Base-by-base conservation (phyloP, 2,113 vertebrate genomes). In the Spheniscus mendiculus region DNA sequence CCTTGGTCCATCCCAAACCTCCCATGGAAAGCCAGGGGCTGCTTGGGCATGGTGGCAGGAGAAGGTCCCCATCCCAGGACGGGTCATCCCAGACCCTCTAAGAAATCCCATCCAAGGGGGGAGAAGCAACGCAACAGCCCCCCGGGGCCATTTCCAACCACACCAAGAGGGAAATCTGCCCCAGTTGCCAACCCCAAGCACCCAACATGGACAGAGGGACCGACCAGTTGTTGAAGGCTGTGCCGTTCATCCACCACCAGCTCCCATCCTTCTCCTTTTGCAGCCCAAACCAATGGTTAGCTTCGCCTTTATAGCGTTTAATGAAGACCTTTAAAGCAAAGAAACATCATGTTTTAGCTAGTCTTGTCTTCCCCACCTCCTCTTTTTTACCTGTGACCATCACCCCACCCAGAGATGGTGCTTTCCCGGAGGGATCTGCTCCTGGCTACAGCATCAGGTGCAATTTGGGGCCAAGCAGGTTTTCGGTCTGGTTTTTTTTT, bases 261-360 rank as follows among this genome's bases (percentile, higher is more conserved):
- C 7, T 17, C 6, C 8, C 3, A 2, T 18, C 9, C 4, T 30
- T 30, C 53, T 16, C 29, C 30, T 32, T 86, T 5, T 25, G 32
- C 55, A 86, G 61, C 42, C 83, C 83, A 14, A 87, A 32, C 63
- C 38, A 78, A 7, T 36, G 21, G 45, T 78, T 78, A 7, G 21
- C 85, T 18, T 11, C 3, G 1, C 55, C 53, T n/a, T 52, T 87
- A 6, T 22, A 61, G 20, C 17, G 22, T 5, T 16, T 21, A 22
- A 69, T 18, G 38, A 78, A 87, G 26, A 2, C 2, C 84, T 87
- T 40, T 6, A 17, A 44, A 62, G 23, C 25, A 72, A 62, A 45
- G 32, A 52, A 61, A 52, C 1, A 1, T 4, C n/a, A 2, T 2
- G 11, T 11, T 49, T 42, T 23, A 29, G 42, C 16, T 7, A 12